Conservation (phyloP, 2,797 vertebrate species). For the Mus caroli region DNA sequence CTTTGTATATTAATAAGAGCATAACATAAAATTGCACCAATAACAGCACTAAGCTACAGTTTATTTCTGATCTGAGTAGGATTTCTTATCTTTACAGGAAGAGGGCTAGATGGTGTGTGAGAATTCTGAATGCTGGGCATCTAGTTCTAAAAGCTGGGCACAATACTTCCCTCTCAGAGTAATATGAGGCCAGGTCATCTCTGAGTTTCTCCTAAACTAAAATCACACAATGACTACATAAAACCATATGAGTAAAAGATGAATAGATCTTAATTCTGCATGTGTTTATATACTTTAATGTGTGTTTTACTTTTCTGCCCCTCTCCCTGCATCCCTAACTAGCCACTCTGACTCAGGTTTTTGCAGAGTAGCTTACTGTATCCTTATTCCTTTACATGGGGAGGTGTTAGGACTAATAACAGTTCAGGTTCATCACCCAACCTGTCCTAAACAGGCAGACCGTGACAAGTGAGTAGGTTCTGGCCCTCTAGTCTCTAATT, state of each 20-base stretch:
- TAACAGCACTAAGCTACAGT: not conserved
- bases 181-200: not conserved
- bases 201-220: constrained; percentile 37
- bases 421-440: not conserved
- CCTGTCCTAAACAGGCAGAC: not conserved
- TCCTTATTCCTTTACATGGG: constrained; percentile 11
- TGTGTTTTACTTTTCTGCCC: not conserved
- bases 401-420: not conserved
- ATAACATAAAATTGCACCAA: constrained; percentile 7
- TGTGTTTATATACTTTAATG: not conserved
- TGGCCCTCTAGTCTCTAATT: not conserved
- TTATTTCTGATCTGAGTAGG: constrained; percentile 3
- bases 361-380: not conserved
- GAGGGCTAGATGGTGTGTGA: not conserved
- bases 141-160: not conserved
- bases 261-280: not conserved
- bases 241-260: not conserved
- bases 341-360: not conserved
- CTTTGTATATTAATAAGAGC: not conserved
- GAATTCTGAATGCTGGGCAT: not conserved
- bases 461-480: not conserved
- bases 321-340: not conserved
- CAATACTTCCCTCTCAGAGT: not conserved
- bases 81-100: constrained; percentile 35
- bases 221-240: not conserved